phyloP scores from a whole-genome alignment of 2,113 vertebrate species.

The Cnemophilus loriae region DNA sequence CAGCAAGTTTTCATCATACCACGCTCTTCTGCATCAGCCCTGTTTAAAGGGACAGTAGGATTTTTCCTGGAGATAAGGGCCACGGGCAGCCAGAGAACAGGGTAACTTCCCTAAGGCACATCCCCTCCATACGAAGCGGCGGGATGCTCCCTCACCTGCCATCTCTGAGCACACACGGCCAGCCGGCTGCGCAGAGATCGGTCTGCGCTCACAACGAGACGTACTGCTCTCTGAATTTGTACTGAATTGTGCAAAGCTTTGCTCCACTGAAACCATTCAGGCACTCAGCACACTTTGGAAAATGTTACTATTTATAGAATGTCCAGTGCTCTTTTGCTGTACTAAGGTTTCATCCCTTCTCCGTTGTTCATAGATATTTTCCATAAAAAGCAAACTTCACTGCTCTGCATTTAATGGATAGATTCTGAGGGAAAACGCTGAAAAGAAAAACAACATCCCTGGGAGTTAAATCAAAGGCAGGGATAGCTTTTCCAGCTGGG shows the following conservation, averaged over 20 bases:
- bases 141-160: fast-evolving
- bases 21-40: not conserved
- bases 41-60: not conserved
- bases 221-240: not conserved
- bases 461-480: not conserved
- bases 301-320: not conserved
- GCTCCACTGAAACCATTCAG: not conserved
- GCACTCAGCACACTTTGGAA: not conserved
- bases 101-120: not conserved
- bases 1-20: fast-evolving
- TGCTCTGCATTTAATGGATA: not conserved
- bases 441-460: not conserved
- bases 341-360: not conserved
- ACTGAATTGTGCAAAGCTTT: not conserved
- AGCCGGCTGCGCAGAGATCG: fast-evolving
- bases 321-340: not conserved
- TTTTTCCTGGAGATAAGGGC: not conserved
- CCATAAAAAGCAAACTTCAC: not conserved
- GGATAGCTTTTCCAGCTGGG: not conserved
- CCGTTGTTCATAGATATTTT: not conserved
- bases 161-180: fast-evolving
- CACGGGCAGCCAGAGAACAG: not conserved
- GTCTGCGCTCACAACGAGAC: fast-evolving
- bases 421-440: not conserved
- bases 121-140: fast-evolving